Evolutionary conservation across 2,113 vertebrate genomes (phyloP).

Genomic region (Mola mola): DNA sequence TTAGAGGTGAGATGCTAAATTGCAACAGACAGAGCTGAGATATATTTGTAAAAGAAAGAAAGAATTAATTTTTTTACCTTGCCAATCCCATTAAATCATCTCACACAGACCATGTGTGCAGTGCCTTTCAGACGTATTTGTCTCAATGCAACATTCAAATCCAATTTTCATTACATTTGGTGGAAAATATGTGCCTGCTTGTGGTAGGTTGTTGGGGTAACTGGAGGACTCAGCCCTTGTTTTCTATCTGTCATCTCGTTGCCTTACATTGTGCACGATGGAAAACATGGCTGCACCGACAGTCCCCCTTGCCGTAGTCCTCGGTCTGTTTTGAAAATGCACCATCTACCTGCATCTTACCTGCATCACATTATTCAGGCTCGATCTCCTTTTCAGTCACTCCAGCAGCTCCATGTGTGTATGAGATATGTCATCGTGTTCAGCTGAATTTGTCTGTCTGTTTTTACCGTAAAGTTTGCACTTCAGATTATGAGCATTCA

Average conservation of each 20-base stretch:
- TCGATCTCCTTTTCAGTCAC: conserved; percentile 6
- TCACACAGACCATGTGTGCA: conserved; percentile 4
- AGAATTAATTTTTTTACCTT: conserved; percentile 3
- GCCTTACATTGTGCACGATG: conserved; percentile 27
- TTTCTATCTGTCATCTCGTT: conserved; percentile 46
- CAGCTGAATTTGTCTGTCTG: conserved; percentile 14
- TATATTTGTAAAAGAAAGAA: too few relatives aligned
- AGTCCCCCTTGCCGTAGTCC: conserved; percentile 21
- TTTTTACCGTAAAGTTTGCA: background rate
- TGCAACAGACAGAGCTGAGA: too few relatives aligned
- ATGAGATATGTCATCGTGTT: conserved; percentile 1
- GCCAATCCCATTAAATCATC: conserved; percentile 4
- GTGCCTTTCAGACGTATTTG: conserved; percentile 7
- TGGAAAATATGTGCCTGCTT: conserved; percentile 57
- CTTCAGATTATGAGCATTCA: background rate
- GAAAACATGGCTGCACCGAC: background rate
- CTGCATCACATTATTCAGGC: background rate
- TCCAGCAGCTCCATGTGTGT: background rate
- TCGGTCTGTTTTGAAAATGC: conserved; percentile 32
- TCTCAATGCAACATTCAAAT: conserved; percentile 27
- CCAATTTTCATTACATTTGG: conserved; percentile 43
- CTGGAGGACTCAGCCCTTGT: conserved; percentile 37
- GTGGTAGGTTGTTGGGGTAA: conserved; percentile 37
- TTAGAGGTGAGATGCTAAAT: too few relatives aligned
- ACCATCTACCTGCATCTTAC: too few relatives aligned